These are phyloP conservation scores for Drosophila kanapiae DNA, from an alignment of 1,140 invertebrate genomes.

Conservation along the genomic window DNA sequence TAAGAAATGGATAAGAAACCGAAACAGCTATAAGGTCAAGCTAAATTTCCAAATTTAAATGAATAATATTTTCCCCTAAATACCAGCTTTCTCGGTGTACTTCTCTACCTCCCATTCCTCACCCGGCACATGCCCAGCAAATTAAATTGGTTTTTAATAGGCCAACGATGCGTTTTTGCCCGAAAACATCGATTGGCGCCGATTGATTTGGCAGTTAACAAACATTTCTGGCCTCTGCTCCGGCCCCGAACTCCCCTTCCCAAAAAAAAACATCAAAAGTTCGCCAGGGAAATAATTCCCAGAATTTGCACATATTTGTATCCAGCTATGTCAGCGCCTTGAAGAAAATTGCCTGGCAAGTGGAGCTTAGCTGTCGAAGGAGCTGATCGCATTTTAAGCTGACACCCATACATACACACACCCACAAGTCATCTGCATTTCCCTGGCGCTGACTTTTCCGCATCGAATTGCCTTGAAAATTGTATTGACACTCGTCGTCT, in stretches of 20 bases:
- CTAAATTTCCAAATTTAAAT: background rate
- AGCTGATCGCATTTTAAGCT: conserved; percentile 73
- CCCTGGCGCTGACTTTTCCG: conserved; percentile 42
- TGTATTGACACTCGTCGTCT: conserved; percentile 64
- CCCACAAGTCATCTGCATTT: conserved; percentile 38
- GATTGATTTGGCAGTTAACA: conserved; percentile 75
- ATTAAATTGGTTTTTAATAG: conserved; percentile 78
- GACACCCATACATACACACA: conserved; percentile 33
- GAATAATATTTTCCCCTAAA: background rate
- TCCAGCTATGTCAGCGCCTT: conserved; percentile 60
- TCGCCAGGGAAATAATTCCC: conserved; percentile 56
- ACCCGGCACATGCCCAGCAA: conserved; percentile 23
- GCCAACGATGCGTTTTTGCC: conserved; percentile 49
- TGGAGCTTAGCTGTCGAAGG: conserved; percentile 51
- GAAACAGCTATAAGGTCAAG: background rate
- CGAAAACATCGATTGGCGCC: conserved; percentile 38
- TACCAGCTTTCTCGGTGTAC: background rate
- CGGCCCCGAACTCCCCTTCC: background rate
- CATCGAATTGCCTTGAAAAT: conserved; percentile 63
- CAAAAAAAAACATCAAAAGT: conserved; percentile 44
- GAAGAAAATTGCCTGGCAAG: conserved; percentile 31
- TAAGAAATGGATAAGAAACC: background rate
- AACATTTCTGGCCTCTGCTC: conserved; percentile 21
- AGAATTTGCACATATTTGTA: conserved; percentile 62
- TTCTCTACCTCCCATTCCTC: conserved; percentile 2